Evolutionary conservation across 2,888 invertebrate genomes (phyloP).

Genomic region (Endomychus coccineus): DNA sequence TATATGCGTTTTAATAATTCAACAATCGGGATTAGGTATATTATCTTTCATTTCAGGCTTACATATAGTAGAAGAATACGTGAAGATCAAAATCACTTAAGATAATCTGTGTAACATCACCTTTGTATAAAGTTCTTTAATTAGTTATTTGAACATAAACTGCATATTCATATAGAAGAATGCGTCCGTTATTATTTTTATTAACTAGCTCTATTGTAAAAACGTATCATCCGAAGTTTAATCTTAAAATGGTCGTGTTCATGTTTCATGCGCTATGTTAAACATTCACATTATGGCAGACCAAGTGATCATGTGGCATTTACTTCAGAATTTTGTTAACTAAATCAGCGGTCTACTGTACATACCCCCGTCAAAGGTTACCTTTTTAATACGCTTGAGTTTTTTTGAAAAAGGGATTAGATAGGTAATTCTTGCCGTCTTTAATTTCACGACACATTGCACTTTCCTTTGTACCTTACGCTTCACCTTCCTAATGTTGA

Average conservation of each 20-base stretch:
- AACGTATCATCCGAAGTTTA: neutral
- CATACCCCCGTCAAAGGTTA: conserved; percentile 20
- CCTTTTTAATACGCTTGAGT: conserved; percentile 31
- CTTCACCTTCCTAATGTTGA: conserved; percentile 8
- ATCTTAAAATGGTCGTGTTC: neutral
- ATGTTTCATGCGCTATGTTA: neutral
- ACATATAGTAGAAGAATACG: too few species aligned
- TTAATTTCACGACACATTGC: conserved; percentile 35
- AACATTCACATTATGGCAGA: neutral
- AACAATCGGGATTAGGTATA: too few species aligned
- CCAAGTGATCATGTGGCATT: neutral
- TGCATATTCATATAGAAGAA: too few species aligned
- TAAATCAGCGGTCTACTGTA: conserved; percentile 4
- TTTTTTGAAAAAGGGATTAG: conserved; percentile 32
- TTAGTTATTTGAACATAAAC: too few species aligned
- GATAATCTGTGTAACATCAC: too few species aligned
- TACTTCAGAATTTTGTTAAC: neutral
- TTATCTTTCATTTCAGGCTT: too few species aligned
- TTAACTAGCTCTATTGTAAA: too few species aligned
- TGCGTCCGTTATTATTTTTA: too few species aligned
- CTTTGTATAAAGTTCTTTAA: too few species aligned
- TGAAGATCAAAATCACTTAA: too few species aligned
- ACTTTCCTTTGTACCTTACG: conserved; percentile 23
- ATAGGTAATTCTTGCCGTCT: conserved; percentile 34
- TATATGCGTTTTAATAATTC: too few species aligned